These are phyloP conservation scores for Acanthaster planci DNA, from an alignment of 35 echinoderm and acorn worm genomes.

Conservation along the genomic window DNA sequence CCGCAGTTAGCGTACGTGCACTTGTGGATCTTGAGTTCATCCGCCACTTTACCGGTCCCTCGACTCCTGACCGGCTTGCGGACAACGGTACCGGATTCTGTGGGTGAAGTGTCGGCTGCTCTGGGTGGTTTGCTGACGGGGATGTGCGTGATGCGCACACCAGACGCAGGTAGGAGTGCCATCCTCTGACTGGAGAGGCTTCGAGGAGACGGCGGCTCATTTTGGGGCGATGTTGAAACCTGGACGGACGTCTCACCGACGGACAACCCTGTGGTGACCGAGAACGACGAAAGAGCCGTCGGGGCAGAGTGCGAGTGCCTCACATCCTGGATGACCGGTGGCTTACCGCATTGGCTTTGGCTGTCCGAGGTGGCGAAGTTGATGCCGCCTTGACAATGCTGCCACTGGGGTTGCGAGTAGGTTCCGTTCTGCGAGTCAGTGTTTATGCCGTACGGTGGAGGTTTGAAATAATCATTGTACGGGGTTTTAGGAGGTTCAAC, in stretches of 20 bases:
- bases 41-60: slow-evolving; percentile 61
- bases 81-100: not conserved
- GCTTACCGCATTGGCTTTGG: not conserved
- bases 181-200: not conserved
- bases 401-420: not conserved
- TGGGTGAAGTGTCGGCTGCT: not conserved
- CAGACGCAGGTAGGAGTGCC: slow-evolving; percentile 68
- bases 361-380: not conserved
- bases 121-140: slow-evolving; percentile 50
- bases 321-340: not conserved
- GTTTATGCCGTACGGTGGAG: not conserved
- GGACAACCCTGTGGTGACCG: not conserved
- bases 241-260: not conserved
- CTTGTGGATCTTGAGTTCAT: slow-evolving; percentile 99
- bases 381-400: not conserved
- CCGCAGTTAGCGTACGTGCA: slow-evolving; percentile 96
- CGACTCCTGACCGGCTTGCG: slow-evolving; percentile 25
- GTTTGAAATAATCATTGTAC: slow-evolving; percentile 6
- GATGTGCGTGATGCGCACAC: slow-evolving; percentile 90
- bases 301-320: not conserved
- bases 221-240: not conserved
- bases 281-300: not conserved
- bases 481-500: not conserved
- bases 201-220: not conserved
- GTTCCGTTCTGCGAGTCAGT: not conserved